Base-by-base conservation (phyloP, 2,888 invertebrate species). In the Bedellia somnulentella region DNA sequence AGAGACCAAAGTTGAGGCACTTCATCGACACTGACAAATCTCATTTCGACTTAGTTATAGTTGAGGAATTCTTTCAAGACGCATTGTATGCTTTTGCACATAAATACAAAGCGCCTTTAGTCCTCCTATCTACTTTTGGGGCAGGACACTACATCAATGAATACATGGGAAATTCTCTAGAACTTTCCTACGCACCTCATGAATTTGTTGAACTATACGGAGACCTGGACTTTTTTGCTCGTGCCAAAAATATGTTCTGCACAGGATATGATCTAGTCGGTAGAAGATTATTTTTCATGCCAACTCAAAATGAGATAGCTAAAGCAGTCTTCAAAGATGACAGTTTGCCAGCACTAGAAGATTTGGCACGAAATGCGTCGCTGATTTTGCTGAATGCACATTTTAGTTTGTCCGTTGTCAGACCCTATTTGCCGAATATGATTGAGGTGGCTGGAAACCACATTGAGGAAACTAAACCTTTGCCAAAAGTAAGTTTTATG, bases 381-480 rank as follows among this genome's bases (percentile, higher is more conserved):
- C 41, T 77, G 4, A 52, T 76, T 18, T 39, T 81, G 26, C 41
- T 70, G 0, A 80, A 81, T 44, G 63, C 68, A 28, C 70, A 80
- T 47, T 53, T 60, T 21, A 59, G 63, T 3, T 37, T 79, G 18
- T 60, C 64, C 17, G 61, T 62, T 3, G 43, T 70, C 4, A 55
- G 66, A 27, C 75, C 80, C 5, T 45, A 53, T 0, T 54, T 64
- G 2, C 56, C 67, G 2, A 59, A 57, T 3, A 52, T 79, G 37
- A 49, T 80, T 5, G 62, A 78, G 27, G 67, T 81, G 4, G 81
- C 77, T 6, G 82, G 81, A 17, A 49, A 80, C 31, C 81, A 81
- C 35, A 61, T 81, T 23, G 57, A 59, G 29, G 49, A 52, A 9
- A 52, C 58, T 12, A 58, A 62, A 31, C 35, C 42, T 5, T 33